phyloP scores from a whole-genome alignment of 1,140 invertebrate genomes.

The Babylonia areolata region DNA sequence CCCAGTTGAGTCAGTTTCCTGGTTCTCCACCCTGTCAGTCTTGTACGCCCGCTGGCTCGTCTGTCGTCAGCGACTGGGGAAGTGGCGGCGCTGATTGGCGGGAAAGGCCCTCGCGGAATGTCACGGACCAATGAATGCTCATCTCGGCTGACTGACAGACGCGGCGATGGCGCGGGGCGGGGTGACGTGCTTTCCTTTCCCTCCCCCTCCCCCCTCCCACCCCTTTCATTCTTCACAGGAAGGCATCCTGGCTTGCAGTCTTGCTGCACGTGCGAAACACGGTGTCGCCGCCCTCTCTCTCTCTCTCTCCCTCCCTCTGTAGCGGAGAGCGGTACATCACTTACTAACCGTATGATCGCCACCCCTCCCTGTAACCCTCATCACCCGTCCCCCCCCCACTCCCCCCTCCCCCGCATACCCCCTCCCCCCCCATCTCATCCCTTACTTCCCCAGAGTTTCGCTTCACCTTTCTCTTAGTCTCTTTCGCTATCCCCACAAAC shows the following conservation, averaged over 20 bases:
- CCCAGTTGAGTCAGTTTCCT: no score
- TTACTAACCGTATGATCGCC: background rate
- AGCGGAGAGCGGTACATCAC: background rate
- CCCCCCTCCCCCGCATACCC: background rate
- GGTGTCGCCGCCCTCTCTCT: background rate
- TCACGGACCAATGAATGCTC: conserved; percentile 27
- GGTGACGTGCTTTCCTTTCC: background rate
- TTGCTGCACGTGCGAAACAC: conserved; percentile 3
- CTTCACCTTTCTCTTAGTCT: no score
- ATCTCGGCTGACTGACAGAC: conserved; percentile 9
- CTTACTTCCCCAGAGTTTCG: background rate
- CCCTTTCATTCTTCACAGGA: no score
- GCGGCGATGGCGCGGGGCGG: background rate
- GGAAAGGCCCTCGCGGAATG: background rate
- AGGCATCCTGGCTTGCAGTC: no score
- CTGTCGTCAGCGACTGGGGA: background rate
- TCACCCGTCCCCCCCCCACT: background rate
- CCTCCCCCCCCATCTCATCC: background rate
- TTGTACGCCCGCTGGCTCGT: no score
- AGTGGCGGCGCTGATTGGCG: conserved; percentile 13
- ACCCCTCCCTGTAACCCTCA: background rate
- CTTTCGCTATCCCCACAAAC: no score
- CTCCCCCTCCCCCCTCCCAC: background rate
- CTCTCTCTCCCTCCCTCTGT: no score
- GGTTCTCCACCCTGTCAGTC: no score